These are phyloP conservation scores for Sardinella longiceps DNA, from an alignment of 2,797 vertebrate genomes.

Conservation along the genomic window DNA sequence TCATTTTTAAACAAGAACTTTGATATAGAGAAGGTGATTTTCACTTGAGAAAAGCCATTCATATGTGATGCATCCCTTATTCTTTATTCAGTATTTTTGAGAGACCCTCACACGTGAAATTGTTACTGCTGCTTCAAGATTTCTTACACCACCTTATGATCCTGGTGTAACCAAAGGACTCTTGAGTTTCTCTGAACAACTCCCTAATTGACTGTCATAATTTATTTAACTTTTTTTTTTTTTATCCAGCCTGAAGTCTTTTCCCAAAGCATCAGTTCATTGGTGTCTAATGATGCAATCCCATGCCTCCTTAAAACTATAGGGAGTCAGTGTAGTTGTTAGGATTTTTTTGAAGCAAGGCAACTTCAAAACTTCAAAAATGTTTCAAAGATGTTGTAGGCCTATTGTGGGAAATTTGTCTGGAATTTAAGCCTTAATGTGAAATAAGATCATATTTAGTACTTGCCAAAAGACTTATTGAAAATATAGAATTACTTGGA, in stretches of 20 bases:
- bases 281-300: neutral
- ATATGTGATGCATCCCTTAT: neutral
- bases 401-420: too few relatives aligned
- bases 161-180: too few relatives aligned
- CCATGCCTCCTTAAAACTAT: neutral
- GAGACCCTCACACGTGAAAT: neutral
- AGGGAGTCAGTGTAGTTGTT: neutral
- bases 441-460: too few relatives aligned
- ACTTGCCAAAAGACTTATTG: too few relatives aligned
- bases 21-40: neutral
- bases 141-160: neutral
- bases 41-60: neutral
- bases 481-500: too few relatives aligned
- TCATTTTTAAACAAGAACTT: neutral
- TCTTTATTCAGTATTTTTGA: neutral
- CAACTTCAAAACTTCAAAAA: neutral
- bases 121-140: neutral
- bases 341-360: neutral
- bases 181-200: too few relatives aligned
- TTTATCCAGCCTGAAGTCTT: too few relatives aligned
- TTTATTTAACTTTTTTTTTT: too few relatives aligned
- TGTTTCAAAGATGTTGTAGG: too few relatives aligned
- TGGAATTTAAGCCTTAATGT: too few relatives aligned
- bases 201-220: too few relatives aligned
- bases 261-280: too few relatives aligned